Base-by-base conservation (phyloP, 1,140 invertebrate species). In the Aphidius gifuensis region DNA sequence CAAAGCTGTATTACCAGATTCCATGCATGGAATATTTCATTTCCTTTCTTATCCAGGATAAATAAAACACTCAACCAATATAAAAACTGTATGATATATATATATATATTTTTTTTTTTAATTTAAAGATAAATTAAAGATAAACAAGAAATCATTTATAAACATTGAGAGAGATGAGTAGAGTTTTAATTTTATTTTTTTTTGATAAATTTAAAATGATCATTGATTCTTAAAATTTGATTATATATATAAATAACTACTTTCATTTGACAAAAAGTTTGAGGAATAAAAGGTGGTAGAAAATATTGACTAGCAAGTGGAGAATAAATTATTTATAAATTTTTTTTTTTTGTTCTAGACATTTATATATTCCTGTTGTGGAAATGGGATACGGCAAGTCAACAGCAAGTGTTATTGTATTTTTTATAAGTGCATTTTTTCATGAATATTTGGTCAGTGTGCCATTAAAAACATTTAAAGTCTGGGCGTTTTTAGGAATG, bases 401-500 rank as follows among this genome's bases (percentile, higher is more conserved):
- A 1, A 75, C 82, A 11, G 95, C 95, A 2, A 89, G 91, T 43
- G 77, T 90, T 3, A 85, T 88, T 6, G 97, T 99, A 1, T 99
- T 99, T 79, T 88, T 97, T 58, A 86, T 98, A 55, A 98, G 96
- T 69, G 97, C 97, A 4, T 94, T 98, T 77, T 98, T 99, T 79
- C 97, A 99, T 74, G 97, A 99, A 83, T 99, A 96, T 83, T 85
- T 97, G 71, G 92, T 97, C 68, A 97, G 94, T 70, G 92, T 99
- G 5, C 97, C 97, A 0, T 80, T 99, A 11, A 88, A 92, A 73
- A 98, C 98, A 74, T 99, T 97, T 80, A 90, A 97, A 74, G 87
- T 93, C 80, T 99, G 96, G 95, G 95, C 96, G 9, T 99, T 99
- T 77, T 85, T 92, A 68, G 97, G 95, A 38, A 99, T 99, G 97